Base-by-base conservation (phyloP, 2,888 invertebrate species). In the Biston betularia region DNA sequence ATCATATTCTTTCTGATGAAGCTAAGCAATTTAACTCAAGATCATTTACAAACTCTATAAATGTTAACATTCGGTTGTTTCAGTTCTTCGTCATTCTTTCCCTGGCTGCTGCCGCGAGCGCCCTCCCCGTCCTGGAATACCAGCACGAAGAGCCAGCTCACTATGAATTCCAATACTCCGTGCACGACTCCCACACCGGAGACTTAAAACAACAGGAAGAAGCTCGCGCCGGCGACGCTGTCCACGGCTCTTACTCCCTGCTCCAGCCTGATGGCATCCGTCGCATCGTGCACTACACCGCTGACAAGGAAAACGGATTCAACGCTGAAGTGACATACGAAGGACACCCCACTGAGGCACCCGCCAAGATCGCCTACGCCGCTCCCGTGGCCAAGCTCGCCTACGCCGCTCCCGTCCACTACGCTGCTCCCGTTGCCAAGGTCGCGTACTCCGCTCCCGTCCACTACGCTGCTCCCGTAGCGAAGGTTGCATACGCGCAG, bases 151-250 rank as follows among this genome's bases (percentile, higher is more conserved):
- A 89, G 65, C 91, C 91, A 15, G 91, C 91, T 0, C 86, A 90
- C 75, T 93, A 93, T 83, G 89, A 91, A 63, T 93, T 88, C 85
- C 80, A 84, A 35, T 93, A 93, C 87, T 89, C 90, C 58, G 92
- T 93, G 60, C 89, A 91, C 70, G 93, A 93, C 74, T 78, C 78
- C 4, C 89, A 89, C 81, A 89, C 80, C 77, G 93, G 93, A 5
- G 94, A 94, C 79, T 79, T 92, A 72, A 94, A 94, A 78, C 83
- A 92, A 75, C 93, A 93, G 83, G 85, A 90, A 76, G 94, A 94
- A 74, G 77, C 84, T 57, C 93, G 93, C 74, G 79, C 83, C 66
- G 93, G 93, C 6, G 90, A 94, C 76, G 81, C 78, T 71, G 90
- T 93, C 46, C 90, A 90, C 62, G 93, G 94, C 70, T 90, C 87